A percentile compares a stretch with the other conserved stretches of the same genome.
Conservation (phyloP, 92 coral and sea anemone genomes). For the Isaurus tuberculatus region DNA sequence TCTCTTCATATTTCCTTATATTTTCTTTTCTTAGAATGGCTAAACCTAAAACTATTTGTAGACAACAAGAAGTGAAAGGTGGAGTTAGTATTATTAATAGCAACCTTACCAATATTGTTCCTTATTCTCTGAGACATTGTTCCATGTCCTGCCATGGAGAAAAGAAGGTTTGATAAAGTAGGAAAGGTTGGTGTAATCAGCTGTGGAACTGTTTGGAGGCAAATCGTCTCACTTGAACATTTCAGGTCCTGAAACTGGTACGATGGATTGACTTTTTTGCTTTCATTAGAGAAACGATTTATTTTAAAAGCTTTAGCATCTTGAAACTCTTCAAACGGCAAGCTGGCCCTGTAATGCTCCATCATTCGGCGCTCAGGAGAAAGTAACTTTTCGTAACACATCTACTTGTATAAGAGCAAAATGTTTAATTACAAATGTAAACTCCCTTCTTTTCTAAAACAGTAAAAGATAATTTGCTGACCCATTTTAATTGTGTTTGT, state of each 20-base stretch:
- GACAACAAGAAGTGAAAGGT: too few relatives aligned
- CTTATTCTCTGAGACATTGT: conserved; percentile 27
- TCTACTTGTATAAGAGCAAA: background rate
- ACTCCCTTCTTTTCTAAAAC: conserved; percentile 23
- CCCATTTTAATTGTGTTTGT: conserved; percentile 16
- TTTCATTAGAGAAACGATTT: background rate
- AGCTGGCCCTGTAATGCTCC: conserved; percentile 28
- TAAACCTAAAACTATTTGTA: too few relatives aligned
- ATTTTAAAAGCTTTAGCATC: background rate
- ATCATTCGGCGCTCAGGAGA: background rate
- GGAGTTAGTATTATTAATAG: too few relatives aligned
- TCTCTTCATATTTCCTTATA: too few relatives aligned
- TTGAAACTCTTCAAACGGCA: background rate
- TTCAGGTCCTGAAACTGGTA: conserved; percentile 28
- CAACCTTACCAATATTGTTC: conserved; percentile 23
- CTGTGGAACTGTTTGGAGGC: conserved; percentile 20
- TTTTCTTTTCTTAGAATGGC: too few relatives aligned
- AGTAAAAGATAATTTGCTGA: background rate
- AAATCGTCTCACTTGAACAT: conserved; percentile 14
- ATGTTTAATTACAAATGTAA: background rate
- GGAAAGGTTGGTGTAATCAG: conserved; percentile 9
- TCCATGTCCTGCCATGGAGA: conserved; percentile 22
- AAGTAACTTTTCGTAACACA: background rate
- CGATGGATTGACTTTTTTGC: background rate
- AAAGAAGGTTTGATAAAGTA: conserved; percentile 19